Evolutionary conservation across 1,140 invertebrate species (phyloP).

Genomic region (Euschistus heros): DNA sequence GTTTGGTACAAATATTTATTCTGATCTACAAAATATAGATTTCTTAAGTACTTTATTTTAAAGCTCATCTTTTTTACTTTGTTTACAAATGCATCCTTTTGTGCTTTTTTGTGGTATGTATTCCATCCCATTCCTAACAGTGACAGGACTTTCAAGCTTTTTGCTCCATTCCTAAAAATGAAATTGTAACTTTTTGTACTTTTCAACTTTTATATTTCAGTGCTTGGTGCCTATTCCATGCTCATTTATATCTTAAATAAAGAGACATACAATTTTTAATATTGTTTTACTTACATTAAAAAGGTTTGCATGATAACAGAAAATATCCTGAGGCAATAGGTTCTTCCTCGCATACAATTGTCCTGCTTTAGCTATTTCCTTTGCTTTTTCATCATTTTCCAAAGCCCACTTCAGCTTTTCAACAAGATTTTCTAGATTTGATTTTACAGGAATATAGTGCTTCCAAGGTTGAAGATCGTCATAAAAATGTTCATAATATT

Average conservation of each 20-base stretch:
- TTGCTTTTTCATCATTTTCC: constrained; percentile 59
- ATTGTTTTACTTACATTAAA: constrained; percentile 48
- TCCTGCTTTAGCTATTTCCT: constrained; percentile 58
- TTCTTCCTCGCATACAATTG: constrained; percentile 63
- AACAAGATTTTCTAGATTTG: constrained; percentile 68
- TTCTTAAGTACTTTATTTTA: constrained; percentile 4
- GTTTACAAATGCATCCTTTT: constrained; percentile 40
- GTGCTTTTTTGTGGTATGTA: constrained; percentile 49
- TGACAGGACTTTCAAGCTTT: constrained; percentile 47
- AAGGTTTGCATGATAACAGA: constrained; percentile 78
- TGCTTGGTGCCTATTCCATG: background rate
- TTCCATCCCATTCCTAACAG: constrained; percentile 60
- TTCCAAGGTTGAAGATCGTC: constrained; percentile 54
- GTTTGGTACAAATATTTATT: constrained; percentile 10
- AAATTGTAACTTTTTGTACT: background rate
- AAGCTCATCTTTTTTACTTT: constrained; percentile 28
- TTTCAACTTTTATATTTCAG: constrained; percentile 8
- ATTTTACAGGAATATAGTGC: constrained; percentile 77
- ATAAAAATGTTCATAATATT: constrained; percentile 94
- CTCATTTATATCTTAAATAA: background rate
- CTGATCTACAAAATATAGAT: too few relatives aligned
- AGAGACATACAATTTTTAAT: constrained; percentile 1
- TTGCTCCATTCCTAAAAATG: constrained; percentile 59
- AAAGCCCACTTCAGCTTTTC: constrained; percentile 71
- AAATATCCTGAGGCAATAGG: constrained; percentile 72